Base-by-base conservation (phyloP, 2,113 vertebrate species). In the Psittacara wagleri region DNA sequence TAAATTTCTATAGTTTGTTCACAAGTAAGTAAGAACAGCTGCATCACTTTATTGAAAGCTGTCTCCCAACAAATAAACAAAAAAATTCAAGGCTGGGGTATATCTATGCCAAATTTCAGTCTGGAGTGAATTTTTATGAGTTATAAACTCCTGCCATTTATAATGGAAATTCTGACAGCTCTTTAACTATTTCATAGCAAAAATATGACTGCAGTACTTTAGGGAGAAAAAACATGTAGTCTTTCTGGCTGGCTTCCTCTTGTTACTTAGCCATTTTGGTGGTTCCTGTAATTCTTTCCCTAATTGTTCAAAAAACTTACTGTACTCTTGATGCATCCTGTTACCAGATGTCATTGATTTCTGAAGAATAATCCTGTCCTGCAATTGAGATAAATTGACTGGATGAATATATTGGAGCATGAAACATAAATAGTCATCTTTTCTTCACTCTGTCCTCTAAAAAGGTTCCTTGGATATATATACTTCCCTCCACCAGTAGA, bases 31-130 rank as follows among this genome's bases (percentile, higher is more conserved):
- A 92, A 95, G 49, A 93, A 87, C 92, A 96, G 90, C 95, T 96
- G 92, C 73, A 91, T 93, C 68, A 84, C 76, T 90, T 94, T 76
- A 76, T 76, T 14, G 63, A 77, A 94, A 96, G 75, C 84, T 96
- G 88, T 69, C 78, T 96, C 49, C 49, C 81, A 92, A 83, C 74
- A 92, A 96, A 94, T 67, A 96, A 96, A 84, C 55, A 95, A 90
- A 87, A 83, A 86, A 83, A 83, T 46, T 94, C 51, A 86, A 79
- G 46, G 33, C 78, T 91, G 35, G 76, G 46, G 28, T 91, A 43
- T 73, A 51, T 92, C 64, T 82, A 27, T 29, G 77, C 91, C 95
- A 97, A 83, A 93, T 95, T 97, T 96, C 61, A 86, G 61, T 61
- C 81, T 59, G 83, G 51, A 90, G 41, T 94, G 62, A 94, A 77